Conservation (phyloP, 2,113 vertebrate species). For the Paratilapia polleni region DNA sequence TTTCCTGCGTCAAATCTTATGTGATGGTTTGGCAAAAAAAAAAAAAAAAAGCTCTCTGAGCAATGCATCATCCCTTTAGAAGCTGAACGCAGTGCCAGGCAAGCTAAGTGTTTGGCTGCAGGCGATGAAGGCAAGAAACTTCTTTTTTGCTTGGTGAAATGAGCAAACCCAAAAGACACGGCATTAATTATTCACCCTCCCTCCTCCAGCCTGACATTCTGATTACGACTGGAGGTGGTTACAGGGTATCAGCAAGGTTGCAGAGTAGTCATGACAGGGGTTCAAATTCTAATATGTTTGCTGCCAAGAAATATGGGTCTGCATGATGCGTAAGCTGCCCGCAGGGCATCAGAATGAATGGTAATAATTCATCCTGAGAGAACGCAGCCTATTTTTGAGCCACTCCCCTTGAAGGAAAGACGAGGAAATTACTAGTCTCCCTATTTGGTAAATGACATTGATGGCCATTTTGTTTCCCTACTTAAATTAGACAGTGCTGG, state of each 20-base stretch:
- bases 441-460: constrained; percentile 55
- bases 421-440: constrained; percentile 37
- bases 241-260: constrained; percentile 57
- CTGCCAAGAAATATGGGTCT: constrained; percentile 56
- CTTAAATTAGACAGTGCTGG: neutral
- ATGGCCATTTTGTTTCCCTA: constrained; percentile 40
- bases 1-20: constrained; percentile 59
- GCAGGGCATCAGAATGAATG: constrained; percentile 38
- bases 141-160: constrained; percentile 63
- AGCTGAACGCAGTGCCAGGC: constrained; percentile 59
- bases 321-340: constrained; percentile 45
- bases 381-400: constrained; percentile 39
- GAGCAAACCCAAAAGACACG: constrained; percentile 69
- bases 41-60: constrained; percentile 44
- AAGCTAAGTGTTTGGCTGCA: constrained; percentile 62
- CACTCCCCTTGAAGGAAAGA: constrained; percentile 40
- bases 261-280: constrained; percentile 59
- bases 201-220: constrained; percentile 62
- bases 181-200: constrained; percentile 76
- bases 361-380: constrained; percentile 47
- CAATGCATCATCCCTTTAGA: constrained; percentile 58
- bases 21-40: constrained; percentile 50
- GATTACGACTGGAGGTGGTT: constrained; percentile 73
- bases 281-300: constrained; percentile 60
- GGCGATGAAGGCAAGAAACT: constrained; percentile 64